Evolutionary conservation across 2,113 vertebrate genomes (phyloP).

Genomic region (Vulpes vulpes): DNA sequence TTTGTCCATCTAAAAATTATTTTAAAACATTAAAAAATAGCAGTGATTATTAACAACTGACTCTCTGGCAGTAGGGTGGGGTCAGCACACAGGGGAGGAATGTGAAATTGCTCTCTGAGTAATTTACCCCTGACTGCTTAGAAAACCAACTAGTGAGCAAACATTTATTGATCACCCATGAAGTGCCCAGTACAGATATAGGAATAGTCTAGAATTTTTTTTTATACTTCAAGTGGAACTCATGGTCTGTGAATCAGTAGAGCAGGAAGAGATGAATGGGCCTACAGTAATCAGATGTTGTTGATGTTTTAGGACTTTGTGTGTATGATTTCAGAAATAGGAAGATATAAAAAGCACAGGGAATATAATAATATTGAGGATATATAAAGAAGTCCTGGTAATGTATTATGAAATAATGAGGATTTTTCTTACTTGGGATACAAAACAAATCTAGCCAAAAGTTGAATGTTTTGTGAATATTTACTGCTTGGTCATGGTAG

Average conservation of each 20-base stretch:
- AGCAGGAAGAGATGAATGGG: not conserved
- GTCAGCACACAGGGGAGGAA: too few species aligned
- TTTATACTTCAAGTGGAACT: not conserved
- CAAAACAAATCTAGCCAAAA: not conserved
- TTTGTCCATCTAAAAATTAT: not conserved
- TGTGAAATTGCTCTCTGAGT: not conserved
- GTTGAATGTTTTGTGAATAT: not conserved
- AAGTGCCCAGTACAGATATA: not conserved
- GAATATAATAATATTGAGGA: not conserved
- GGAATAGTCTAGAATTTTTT: not conserved
- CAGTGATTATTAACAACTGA: not conserved
- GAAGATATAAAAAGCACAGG: not conserved
- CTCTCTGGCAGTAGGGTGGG: not conserved
- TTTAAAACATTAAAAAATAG: not conserved
- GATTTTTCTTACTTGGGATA: not conserved
- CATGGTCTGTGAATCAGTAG: accelerated
- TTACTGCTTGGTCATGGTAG: not conserved
- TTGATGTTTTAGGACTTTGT: not conserved
- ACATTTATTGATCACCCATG: not conserved
- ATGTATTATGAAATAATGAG: not conserved
- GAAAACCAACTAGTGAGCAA: not conserved
- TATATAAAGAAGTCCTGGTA: not conserved
- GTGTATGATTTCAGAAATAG: not conserved
- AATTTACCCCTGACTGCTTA: not conserved
- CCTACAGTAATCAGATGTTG: not conserved